Evolutionary conservation across 1,140 invertebrate genomes (phyloP), one percentile per base, ranked within the genome.

Genomic region (Drosophila ironensis): DNA sequence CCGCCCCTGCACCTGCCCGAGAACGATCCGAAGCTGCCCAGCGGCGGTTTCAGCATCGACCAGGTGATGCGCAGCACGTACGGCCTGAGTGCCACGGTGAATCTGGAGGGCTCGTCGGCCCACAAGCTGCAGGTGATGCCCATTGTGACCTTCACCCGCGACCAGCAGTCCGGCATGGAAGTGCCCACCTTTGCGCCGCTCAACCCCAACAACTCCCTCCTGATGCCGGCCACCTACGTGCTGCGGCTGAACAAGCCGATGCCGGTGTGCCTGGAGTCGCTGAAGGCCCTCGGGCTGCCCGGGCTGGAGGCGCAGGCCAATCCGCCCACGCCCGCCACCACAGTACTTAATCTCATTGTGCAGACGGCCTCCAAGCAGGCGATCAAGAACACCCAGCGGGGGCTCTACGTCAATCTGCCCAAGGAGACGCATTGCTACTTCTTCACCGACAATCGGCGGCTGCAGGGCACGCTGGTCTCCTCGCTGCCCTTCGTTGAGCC

Each of bases 361-460:
- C 75, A 87, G 33, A 87, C 76, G 0, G 82, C 78, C 0, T 86
- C 87, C 0, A 75, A 71, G 9, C 72, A 88, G 12, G 48, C 64
- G 3, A 66, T 88, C 4, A 78, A 47, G 19, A 78, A 60, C 20
- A 67, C 72, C 0, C 71, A 87, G 41, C 88, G 81, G 20, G 89
- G 89, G 0, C 44, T 90, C 0, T 93, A 92, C 52, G 91, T 97
- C 93, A 95, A 94, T 40, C 91, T 98, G 19, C 96, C 97, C 0
- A 97, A 98, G 87, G 97, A 98, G 84, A 94, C 94, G 25, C 98
- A 99, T 88, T 97, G 96, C 87, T 99, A 98, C 88, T 97, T 97
- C 89, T 93, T 99, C 91, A 97, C 96, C 2, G 95, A 97, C 84
- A 93, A 93, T 56, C 93, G 93, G 66, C 93, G 93, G 8, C 92